phyloP scores from a whole-genome alignment of 2,113 vertebrate species.

The Psettodes erumei region DNA sequence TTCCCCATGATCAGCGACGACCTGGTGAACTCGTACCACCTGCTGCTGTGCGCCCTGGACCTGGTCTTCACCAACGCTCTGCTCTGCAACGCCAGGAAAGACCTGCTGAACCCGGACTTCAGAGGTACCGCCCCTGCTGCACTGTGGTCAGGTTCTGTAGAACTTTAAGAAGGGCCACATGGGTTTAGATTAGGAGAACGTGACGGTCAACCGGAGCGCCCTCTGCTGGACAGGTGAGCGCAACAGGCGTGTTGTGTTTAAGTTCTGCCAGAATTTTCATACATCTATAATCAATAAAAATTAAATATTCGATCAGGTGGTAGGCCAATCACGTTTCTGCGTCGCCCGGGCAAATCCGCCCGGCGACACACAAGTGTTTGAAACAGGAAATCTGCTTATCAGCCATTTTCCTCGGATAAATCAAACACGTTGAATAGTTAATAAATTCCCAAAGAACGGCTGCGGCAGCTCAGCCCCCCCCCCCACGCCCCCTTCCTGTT shows the following conservation, averaged over 20 bases:
- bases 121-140: slow-evolving; percentile 81
- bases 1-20: slow-evolving; percentile 98
- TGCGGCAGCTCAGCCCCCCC: not conserved
- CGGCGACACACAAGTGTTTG: no score
- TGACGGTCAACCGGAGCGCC: no score
- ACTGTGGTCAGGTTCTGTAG: not conserved
- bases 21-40: slow-evolving; percentile 96
- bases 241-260: no score
- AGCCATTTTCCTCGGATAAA: not conserved
- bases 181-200: no score
- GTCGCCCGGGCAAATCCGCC: no score
- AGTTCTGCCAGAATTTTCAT: no score
- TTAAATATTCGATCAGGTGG: no score
- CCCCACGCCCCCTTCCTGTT: slow-evolving; percentile 53
- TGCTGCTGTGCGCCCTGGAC: slow-evolving; percentile 92
- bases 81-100: slow-evolving; percentile 90
- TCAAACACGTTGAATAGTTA: no score
- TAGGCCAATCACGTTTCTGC: no score
- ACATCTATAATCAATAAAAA: no score
- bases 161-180: not conserved
- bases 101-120: slow-evolving; percentile 91
- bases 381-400: slow-evolving; percentile 61
- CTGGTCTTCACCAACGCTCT: slow-evolving; percentile 92
- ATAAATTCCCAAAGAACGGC: no score
- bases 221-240: no score